Conservation (phyloP, 2,888 invertebrate species). For the Megamerina dolium region DNA sequence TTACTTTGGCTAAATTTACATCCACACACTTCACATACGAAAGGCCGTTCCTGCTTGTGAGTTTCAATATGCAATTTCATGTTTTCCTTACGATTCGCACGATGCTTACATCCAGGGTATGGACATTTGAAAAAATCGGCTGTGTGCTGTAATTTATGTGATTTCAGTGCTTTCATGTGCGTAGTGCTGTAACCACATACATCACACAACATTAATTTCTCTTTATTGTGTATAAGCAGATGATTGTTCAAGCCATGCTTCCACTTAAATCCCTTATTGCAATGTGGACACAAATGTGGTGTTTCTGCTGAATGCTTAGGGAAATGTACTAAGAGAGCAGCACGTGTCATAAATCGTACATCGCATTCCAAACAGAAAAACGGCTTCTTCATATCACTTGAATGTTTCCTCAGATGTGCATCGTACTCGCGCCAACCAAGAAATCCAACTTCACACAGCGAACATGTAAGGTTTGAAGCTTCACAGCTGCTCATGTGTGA, state of each 20-base stretch:
- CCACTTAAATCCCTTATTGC: slow-evolving; percentile 55
- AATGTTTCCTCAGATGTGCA: slow-evolving; percentile 48
- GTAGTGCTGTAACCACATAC: slow-evolving; percentile 56
- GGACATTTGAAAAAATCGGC: slow-evolving; percentile 52
- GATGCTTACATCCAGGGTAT: slow-evolving; percentile 49
- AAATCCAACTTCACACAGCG: slow-evolving; percentile 43
- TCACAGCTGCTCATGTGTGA: slow-evolving; percentile 40
- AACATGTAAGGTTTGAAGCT: slow-evolving; percentile 40
- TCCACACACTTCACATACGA: slow-evolving; percentile 56
- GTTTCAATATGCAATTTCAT: slow-evolving; percentile 53
- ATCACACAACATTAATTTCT: slow-evolving; percentile 54
- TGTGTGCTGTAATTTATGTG: slow-evolving; percentile 52
- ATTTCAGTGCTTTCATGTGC: slow-evolving; percentile 53
- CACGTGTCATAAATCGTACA: slow-evolving; percentile 51
- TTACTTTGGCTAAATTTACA: slow-evolving; percentile 54
- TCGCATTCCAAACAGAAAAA: slow-evolving; percentile 54
- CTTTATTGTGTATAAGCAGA: slow-evolving; percentile 51
- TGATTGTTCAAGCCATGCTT: slow-evolving; percentile 55
- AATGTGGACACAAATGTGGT: slow-evolving; percentile 52
- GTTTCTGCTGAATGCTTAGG: slow-evolving; percentile 54
- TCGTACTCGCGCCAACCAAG: slow-evolving; percentile 42
- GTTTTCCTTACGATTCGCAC: slow-evolving; percentile 53
- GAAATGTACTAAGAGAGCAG: slow-evolving; percentile 51
- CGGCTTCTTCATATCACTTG: slow-evolving; percentile 46
- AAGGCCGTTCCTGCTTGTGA: slow-evolving; percentile 53